Conservation (phyloP, 2,888 invertebrate species). For the Nezara viridula region DNA sequence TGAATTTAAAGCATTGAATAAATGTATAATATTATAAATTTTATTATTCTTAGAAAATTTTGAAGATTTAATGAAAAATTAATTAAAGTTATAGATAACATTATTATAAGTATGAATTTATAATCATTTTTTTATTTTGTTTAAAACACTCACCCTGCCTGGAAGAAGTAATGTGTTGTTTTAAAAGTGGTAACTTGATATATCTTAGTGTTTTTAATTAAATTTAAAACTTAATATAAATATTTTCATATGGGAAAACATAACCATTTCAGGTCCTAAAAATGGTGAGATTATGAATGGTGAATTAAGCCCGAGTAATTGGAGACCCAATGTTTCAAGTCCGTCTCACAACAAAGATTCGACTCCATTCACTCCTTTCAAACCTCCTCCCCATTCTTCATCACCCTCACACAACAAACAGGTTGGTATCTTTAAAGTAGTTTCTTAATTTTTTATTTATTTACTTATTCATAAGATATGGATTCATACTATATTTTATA, state of each 20-base stretch:
- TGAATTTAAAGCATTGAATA: no score
- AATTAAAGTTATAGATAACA: not conserved
- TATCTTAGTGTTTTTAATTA: not conserved
- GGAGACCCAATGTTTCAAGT: slow-evolving; percentile 61
- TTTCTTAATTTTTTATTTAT: not conserved
- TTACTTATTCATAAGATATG: not conserved
- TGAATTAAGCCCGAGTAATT: slow-evolving; percentile 53
- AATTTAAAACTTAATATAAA: not conserved
- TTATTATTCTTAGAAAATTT: no score
- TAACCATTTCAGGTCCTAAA: slow-evolving; percentile 12
- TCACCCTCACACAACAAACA: slow-evolving; percentile 42
- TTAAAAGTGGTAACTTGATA: not conserved
- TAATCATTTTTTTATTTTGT: not conserved
- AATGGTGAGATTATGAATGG: slow-evolving; percentile 57
- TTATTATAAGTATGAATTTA: not conserved
- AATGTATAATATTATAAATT: no score
- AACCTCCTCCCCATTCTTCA: slow-evolving; percentile 61
- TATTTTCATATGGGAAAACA: not conserved
- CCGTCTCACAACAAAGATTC: slow-evolving; percentile 63
- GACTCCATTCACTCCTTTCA: slow-evolving; percentile 61
- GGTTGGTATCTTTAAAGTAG: not conserved
- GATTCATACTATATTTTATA: no score
- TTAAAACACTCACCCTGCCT: not conserved
- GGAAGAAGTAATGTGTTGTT: slow-evolving; percentile 13
- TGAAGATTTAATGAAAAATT: no score